Base-by-base conservation (phyloP, 2,113 vertebrate species). In the Meleagris gallopavo region DNA sequence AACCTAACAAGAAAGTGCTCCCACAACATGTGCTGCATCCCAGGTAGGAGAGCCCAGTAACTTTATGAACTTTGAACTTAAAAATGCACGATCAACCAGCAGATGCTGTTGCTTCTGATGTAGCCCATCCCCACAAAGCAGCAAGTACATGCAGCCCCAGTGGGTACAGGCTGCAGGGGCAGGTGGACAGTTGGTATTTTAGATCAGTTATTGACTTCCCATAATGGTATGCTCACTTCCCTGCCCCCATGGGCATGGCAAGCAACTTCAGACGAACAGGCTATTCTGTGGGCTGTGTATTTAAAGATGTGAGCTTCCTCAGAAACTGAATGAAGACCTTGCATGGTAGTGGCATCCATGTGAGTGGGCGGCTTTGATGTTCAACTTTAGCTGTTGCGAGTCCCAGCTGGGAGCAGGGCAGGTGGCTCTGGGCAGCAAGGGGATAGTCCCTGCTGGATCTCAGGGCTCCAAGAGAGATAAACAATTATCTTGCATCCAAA, bases 91-190 rank as follows among this genome's bases (percentile, higher is more conserved):
- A 66, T 73, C 29, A 41, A 21, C 75, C 65, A 60, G 67, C 87
- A 70, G 78, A 72, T 85, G 71, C 32, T 0, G 0, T 1, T 62
- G 34, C 48, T 81, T 52, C 70, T 87, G 62, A 87, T n/a, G 79
- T 70, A 77, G 22, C 22, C 73, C 13, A 6, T 87, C 66, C 36
- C 62, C 74, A 65, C 81, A 22, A 43, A 76, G 36, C 13, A 4
- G n/a, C 2, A 0, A 66, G 45, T 34, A 11, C 27, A 30, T n/a
- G 43, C 13, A 29, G 13, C 36, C 16, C 24, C 0, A 0, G 24
- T 24, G 32, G 21, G 41, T 45, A 30, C 20, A 8, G 34, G 62
- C 55, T 83, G 69, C 19, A 45, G 36, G 24, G 65, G 7, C 61
- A 86, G 66, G 27, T 72, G 66, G 32, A 27, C 40, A 64, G 12